phyloP scores from a whole-genome alignment of 2,797 vertebrate genomes.

The Galagoides demidoff region DNA sequence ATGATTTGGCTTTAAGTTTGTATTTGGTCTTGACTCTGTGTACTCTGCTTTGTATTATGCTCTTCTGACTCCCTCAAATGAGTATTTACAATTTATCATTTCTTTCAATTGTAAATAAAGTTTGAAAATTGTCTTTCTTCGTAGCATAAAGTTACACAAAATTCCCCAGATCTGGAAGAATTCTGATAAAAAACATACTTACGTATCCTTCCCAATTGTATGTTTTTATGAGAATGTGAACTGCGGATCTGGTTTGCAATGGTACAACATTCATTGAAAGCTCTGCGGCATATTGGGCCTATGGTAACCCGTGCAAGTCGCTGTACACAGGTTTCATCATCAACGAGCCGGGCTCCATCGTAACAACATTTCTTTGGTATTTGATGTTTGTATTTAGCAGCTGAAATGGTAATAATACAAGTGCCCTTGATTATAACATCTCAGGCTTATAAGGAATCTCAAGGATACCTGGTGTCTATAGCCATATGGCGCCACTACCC shows the following conservation, averaged over 20 bases:
- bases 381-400: neutral
- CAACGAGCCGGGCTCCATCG: constrained; percentile 79
- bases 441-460: neutral
- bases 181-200: constrained; percentile 79
- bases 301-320: constrained; percentile 33
- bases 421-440: neutral
- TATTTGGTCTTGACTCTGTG: neutral
- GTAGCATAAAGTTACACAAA: neutral
- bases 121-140: constrained; percentile 19
- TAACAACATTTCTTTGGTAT: constrained; percentile 85
- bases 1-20: neutral
- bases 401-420: constrained; percentile 80
- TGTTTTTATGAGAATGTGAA: neutral
- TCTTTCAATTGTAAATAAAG: neutral
- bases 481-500: neutral
- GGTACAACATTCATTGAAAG: constrained; percentile 88
- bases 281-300: constrained; percentile 43
- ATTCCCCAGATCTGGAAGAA: neutral
- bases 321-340: constrained; percentile 81
- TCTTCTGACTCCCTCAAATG: neutral
- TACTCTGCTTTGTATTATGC: neutral
- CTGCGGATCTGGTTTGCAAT: constrained; percentile 64
- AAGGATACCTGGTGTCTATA: neutral
- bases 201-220: constrained; percentile 88
- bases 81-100: neutral